Base-by-base conservation (phyloP, 2,888 invertebrate species). In the Latrodectus elegans region DNA sequence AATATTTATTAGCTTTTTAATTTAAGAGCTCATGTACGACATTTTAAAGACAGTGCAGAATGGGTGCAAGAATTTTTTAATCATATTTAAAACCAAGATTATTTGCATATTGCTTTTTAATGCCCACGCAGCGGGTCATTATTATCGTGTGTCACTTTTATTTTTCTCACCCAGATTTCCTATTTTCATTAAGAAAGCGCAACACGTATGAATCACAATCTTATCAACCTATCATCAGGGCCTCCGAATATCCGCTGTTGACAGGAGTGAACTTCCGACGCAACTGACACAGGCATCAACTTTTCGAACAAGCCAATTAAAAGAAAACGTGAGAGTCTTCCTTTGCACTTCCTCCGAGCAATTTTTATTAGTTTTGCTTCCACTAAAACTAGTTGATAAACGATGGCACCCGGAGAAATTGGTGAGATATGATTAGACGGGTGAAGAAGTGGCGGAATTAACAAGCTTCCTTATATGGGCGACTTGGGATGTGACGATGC, bases 401-500 rank as follows among this genome's bases (percentile, higher is more conserved):
- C 60, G 38, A 38, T 38, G 38, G 38, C 38, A 38, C 38, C 38
- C 38, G 38, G 38, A 38, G 38, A 38, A 38, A 38, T 38, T 38
- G 38, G 38, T 60, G n/a, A 15, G 60, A 60, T 15, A 15, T 60
- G 60, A 60, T 60, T 60, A 15, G n/a, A 60, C 14, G n/a, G n/a
- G n/a, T 60, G 60, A 60, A 10, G n/a, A 64, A 76, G 49, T 76
- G 65, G 68, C 53, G 77, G 77, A 77, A 68, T 77, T 77, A 77
- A 68, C 77, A 52, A 73, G 65, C 53, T 74, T n/a, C 73, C 81
- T 81, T 81, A 81, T 81, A 38, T 53, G 67, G 81, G 81, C n/a
- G 67, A 81, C 22, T 72, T 14, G 73, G 73, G 73, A 81, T 71
- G 65, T 67, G 67, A 73, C 65, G 55, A 14, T 64, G 79, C 51